A percentile compares a stretch with the other conserved stretches of the same genome.
Evolutionary conservation across 2,797 vertebrate genomes (phyloP).

Genomic region (Xerus rutilus): DNA sequence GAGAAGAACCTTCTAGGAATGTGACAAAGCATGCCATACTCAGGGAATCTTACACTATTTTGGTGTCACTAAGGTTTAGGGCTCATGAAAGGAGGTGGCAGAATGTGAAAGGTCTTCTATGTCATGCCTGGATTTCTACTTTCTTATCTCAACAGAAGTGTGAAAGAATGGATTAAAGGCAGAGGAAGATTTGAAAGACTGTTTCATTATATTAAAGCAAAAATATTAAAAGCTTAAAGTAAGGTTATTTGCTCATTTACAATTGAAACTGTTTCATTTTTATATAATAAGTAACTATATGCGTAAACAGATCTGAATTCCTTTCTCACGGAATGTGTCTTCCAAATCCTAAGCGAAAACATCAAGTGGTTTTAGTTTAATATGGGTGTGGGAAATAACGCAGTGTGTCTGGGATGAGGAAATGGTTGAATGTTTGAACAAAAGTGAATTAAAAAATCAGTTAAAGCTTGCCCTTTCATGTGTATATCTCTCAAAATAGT

Average conservation of each 20-base stretch:
- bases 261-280: not conserved
- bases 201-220: constrained; percentile 3
- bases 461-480: not conserved
- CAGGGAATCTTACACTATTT: not conserved
- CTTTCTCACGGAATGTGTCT: not conserved
- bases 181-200: not conserved
- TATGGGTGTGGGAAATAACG: not conserved
- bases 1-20: not conserved
- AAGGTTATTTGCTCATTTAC: not conserved
- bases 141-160: not conserved
- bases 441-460: not conserved
- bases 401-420: not conserved
- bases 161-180: not conserved
- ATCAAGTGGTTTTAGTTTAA: not conserved
- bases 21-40: not conserved
- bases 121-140: not conserved
- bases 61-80: not conserved
- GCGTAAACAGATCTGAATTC: not conserved
- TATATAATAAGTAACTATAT: not conserved
- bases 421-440: not conserved
- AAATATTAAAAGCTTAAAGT: not conserved
- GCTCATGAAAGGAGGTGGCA: not conserved
- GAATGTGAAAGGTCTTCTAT: not conserved
- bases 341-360: constrained; percentile 17
- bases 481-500: not conserved